phyloP scores from a whole-genome alignment of 1,140 invertebrate genomes.

The Drosophila prosaltans region DNA sequence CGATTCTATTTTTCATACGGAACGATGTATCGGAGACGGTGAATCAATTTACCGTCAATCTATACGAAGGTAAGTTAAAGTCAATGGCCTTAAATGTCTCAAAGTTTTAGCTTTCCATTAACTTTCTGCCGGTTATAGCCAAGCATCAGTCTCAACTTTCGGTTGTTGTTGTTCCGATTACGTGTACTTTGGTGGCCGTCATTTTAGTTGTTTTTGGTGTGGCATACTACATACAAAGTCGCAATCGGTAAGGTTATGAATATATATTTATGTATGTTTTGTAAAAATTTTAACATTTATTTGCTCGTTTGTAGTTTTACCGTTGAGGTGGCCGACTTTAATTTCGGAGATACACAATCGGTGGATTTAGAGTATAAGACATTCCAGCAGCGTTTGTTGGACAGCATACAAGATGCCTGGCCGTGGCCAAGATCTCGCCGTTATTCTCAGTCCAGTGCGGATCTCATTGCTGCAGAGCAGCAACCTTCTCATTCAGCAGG shows the following conservation, averaged over 20 bases:
- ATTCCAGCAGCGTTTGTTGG: constrained; percentile 90
- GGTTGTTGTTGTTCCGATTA: constrained; percentile 92
- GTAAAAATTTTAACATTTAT: neutral
- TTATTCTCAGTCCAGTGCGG: constrained; percentile 68
- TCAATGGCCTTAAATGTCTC: neutral
- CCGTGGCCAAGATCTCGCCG: constrained; percentile 61
- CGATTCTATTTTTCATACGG: constrained; percentile 88
- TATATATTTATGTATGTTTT: neutral
- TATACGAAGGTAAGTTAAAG: constrained; percentile 89
- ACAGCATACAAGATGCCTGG: constrained; percentile 86
- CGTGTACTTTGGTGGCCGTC: constrained; percentile 90
- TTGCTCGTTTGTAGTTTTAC: constrained; percentile 85
- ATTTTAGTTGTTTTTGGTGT: constrained; percentile 93
- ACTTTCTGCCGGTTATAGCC: constrained; percentile 74
- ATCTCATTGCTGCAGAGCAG: constrained; percentile 64
- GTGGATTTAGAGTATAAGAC: constrained; percentile 93
- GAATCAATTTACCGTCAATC: constrained; percentile 89
- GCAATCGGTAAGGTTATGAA: constrained; percentile 85
- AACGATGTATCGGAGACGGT: constrained; percentile 89
- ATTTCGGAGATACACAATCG: constrained; percentile 89
- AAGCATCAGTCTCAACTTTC: constrained; percentile 90
- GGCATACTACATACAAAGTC: constrained; percentile 91
- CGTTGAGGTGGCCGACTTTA: constrained; percentile 94
- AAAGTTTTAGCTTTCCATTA: neutral
- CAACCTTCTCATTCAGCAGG: constrained; percentile 39